Evolutionary conservation across 2,797 vertebrate genomes (phyloP), one percentile per base, ranked within the genome.

Genomic region (Prunella strophiata): DNA sequence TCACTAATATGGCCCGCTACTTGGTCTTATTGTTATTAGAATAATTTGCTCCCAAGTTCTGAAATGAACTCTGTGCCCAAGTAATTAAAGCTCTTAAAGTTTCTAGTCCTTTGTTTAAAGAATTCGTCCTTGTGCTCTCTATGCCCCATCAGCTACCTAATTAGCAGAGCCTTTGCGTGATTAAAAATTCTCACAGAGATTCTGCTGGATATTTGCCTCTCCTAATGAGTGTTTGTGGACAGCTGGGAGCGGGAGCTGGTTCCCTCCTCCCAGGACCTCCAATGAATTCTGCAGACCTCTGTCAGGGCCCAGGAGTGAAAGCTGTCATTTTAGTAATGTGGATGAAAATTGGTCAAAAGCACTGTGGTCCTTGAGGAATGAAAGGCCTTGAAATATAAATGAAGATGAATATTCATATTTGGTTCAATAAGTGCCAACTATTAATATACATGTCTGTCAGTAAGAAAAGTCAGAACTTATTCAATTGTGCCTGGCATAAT

Each of bases 341-440:
- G 98, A 99, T 98, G 98, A 98, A 99, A 99, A 99, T 98, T 98
- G 99, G 98, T 99, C 98, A 98, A 98, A 99, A 98, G 98, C 98
- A 97, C 98, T 82, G 96, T 96, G 97, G 97, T 98, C 99, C 99
- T 98, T 96, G 97, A 98, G 99, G 99, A 99, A 98, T 98, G 98
- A 98, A 99, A 98, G 98, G 98, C 98, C 99, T 99, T 99, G 99
- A 99, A 99, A 99, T 99, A 99, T 99, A 99, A 99, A 99, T 99
- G 99, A 99, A 98, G 98, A 99, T 99, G 99, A 99, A 99, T 99
- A 99, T 99, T 99, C 99, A 99, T 99, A 99, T 99, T 99, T 98
- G 97, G 98, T 98, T 98, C 98, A 98, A 98, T 98, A 99, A 99
- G 98, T 99, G 98, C 98, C 98, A 99, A 99, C 98, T 99, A 99